These are phyloP conservation scores for Paramisgurnus dabryanus DNA, from an alignment of 2,113 vertebrate species.

Conservation along the genomic window DNA sequence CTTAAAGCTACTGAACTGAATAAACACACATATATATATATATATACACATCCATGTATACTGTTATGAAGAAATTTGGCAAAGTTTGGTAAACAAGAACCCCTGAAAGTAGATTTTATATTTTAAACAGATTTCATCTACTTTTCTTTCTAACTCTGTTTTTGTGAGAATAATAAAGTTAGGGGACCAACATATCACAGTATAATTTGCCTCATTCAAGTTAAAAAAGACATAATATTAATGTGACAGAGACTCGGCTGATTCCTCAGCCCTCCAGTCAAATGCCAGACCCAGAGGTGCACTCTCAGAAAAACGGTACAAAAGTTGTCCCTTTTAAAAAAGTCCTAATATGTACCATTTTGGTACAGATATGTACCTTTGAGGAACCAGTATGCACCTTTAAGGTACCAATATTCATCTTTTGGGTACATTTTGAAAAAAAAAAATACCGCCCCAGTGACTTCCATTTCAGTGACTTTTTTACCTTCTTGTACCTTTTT, in stretches of 20 bases:
- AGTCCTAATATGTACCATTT: too few species aligned
- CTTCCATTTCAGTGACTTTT: too few species aligned
- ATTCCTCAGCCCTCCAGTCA: neutral
- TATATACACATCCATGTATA: conserved; percentile 48
- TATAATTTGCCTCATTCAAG: neutral
- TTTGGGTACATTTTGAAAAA: too few species aligned
- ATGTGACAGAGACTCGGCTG: neutral
- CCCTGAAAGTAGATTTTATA: conserved; percentile 28
- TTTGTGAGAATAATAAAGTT: conserved; percentile 45
- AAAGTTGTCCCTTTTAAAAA: too few species aligned
- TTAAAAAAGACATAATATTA: neutral
- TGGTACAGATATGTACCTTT: too few species aligned
- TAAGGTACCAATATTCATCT: too few species aligned
- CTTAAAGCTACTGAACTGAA: conserved; percentile 49
- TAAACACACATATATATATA: neutral
- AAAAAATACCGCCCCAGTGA: too few species aligned
- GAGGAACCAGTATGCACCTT: too few species aligned
- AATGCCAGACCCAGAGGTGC: neutral
- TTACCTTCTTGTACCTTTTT: too few species aligned
- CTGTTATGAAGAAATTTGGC: conserved; percentile 61
- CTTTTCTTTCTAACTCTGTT: neutral
- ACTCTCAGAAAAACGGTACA: too few species aligned
- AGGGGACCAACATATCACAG: conserved; percentile 40
- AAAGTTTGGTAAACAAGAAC: conserved; percentile 49
- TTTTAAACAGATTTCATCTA: neutral